These are phyloP conservation scores for Ophion costatus DNA, from an alignment of 2,888 invertebrate genomes.

Conservation along the genomic window DNA sequence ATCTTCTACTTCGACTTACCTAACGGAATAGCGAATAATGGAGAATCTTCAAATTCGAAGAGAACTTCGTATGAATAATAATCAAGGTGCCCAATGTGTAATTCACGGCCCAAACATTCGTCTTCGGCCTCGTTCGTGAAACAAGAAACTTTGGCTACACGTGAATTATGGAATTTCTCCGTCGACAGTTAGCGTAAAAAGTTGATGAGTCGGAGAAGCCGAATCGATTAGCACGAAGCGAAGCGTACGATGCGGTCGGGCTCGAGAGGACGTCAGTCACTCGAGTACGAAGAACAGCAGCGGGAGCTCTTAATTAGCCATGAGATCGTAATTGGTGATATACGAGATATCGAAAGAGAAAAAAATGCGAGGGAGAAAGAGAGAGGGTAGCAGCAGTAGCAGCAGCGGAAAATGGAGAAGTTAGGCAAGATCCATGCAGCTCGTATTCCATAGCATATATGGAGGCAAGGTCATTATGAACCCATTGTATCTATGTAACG, in stretches of 20 bases:
- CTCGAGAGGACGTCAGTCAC: constrained; percentile 29
- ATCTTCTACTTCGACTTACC: no score
- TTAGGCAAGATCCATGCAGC: not conserved
- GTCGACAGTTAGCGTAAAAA: not conserved
- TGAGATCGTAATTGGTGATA: constrained; percentile 61
- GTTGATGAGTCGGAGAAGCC: not conserved
- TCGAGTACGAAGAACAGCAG: constrained; percentile 34
- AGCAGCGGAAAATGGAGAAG: no score
- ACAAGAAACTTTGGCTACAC: no score
- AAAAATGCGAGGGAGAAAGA: constrained; percentile 50
- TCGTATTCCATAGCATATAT: not conserved
- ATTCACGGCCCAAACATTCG: no score
- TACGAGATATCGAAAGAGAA: constrained; percentile 21
- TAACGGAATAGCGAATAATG: no score
- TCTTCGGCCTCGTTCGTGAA: no score
- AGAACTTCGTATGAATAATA: no score
- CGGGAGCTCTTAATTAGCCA: constrained; percentile 64
- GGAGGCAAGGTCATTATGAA: not conserved
- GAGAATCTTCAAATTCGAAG: no score
- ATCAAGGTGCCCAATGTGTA: no score
- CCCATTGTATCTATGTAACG: not conserved
- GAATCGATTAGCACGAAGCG: not conserved
- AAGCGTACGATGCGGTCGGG: not conserved
- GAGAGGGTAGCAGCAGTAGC: no score
- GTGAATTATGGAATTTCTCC: not conserved